Evolutionary conservation across 2,797 vertebrate species (phyloP), one percentile per base, ranked within the genome.

Genomic region (Momotus momota): DNA sequence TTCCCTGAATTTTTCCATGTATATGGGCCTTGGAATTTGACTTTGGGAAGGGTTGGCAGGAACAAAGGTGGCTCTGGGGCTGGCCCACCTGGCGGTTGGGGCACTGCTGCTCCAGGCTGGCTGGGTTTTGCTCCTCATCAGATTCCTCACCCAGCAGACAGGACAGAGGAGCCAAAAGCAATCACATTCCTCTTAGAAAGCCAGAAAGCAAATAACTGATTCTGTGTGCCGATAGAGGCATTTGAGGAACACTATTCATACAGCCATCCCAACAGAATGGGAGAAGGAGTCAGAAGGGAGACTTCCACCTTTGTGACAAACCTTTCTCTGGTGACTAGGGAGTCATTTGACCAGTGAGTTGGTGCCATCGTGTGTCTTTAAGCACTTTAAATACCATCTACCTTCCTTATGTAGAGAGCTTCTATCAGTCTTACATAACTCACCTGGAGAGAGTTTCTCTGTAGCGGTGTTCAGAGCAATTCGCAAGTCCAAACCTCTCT

Each of bases 81-180:
- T 66, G 78, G 46, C 48, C 29, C 64, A 72, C 45, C 72, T 79
- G 72, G 11, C 58, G 46, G 9, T 19, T 83, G 83, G 57, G 69
- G n/a, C 23, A 21, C 26, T 80, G 73, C 46, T 85, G n/a, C 13
- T 58, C 64, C 66, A 82, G 88, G 46, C 70, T 85, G 96, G 31
- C 64, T 88, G 88, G 14, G 16, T 70, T 88, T 72, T 90, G 60
- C 55, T 92, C 41, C 58, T 90, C 67, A 17, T 77, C 74, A 58
- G 40, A 33, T 93, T 94, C 49, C 61, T 89, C 0, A 0, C 81
- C 65, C 74, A 90, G 81, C 71, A 97, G 92, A 81, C 74, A 41
- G 29, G 64, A 45, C 27, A 81, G 60, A 81, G 57, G 64, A 88
- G 88, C 93, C 93, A 95, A 95, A 95, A 46, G 46, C 81, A 96